Evolutionary conservation across 2,888 invertebrate species (phyloP), one percentile per base, ranked within the genome.

Genomic region (Drosophila colorata): DNA sequence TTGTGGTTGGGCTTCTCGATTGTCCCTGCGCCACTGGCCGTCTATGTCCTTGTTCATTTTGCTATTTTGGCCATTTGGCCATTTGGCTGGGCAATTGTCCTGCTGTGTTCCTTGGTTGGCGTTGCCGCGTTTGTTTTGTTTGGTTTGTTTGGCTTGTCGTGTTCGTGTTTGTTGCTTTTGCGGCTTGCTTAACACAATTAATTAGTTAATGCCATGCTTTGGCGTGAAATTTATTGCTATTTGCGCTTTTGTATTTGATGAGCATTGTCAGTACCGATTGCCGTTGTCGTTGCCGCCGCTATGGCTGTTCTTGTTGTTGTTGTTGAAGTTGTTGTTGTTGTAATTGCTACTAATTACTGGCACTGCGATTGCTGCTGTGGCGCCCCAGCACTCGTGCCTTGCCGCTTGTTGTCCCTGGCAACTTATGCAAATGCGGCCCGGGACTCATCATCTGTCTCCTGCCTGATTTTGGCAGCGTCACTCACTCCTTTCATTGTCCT

Each of bases 201-300:
- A 84, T 88, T 84, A 88, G 87, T 83, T 86, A 87, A 83, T 86
- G 87, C 75, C 74, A 69, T 69, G 83, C 83, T 74, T 71, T 80
- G 80, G 78, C 77, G 80, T 75, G 68, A 88, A 87, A 88, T 88
- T 86, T 88, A 84, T 88, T 87, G 80, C 83, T 70, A 79, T 85
- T 78, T 73, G 69, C 61, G 69, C 66, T 88, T 69, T 71, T 69
- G 76, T 72, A 59, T 87, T 87, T 80, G 88, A 78, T 67, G 86
- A 84, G 85, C 48, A 43, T 61, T 60, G 63, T 59, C 44, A 25
- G 63, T 57, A 64, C 38, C 55, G 51, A 57, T 58, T 48, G 46
- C 14, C 43, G 59, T 78, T 84, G 81, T 80, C 77, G 84, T 84
- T 84, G 84, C 56, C 69, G 66, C 74, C 83, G 59, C 78, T 83